These are phyloP conservation scores for Scyliorhinus canicula DNA, from an alignment of 2,797 vertebrate genomes.

Conservation along the genomic window DNA sequence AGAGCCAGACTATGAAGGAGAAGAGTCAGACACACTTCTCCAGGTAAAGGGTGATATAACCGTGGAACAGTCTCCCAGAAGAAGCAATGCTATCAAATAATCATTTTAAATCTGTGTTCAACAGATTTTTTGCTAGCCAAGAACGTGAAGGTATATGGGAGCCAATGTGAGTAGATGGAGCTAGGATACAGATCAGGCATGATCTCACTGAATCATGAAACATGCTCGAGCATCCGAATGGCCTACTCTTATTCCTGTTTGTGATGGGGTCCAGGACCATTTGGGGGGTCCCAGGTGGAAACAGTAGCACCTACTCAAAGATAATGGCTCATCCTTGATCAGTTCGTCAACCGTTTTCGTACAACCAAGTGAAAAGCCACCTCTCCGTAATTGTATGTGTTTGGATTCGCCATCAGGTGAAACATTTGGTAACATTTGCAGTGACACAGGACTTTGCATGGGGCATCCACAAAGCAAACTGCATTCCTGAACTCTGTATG, in stretches of 20 bases:
- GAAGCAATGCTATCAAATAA: neutral
- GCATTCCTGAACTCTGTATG: neutral
- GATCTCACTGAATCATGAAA: neutral
- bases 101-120: neutral
- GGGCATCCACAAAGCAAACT: neutral
- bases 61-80: neutral
- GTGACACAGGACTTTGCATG: neutral
- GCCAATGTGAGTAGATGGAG: neutral
- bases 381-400: neutral
- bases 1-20: neutral
- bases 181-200: neutral
- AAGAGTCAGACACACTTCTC: neutral
- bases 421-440: neutral
- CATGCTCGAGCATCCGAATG: neutral
- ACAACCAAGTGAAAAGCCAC: neutral
- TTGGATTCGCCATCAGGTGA: neutral
- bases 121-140: neutral
- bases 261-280: neutral
- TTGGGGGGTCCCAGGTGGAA: neutral
- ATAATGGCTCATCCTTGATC: neutral
- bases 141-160: too few species aligned
- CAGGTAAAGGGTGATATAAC: neutral
- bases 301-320: neutral
- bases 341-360: neutral
- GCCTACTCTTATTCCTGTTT: neutral